Evolutionary conservation across 1,140 invertebrate genomes (phyloP).

Genomic region (Megalonaias nervosa): DNA sequence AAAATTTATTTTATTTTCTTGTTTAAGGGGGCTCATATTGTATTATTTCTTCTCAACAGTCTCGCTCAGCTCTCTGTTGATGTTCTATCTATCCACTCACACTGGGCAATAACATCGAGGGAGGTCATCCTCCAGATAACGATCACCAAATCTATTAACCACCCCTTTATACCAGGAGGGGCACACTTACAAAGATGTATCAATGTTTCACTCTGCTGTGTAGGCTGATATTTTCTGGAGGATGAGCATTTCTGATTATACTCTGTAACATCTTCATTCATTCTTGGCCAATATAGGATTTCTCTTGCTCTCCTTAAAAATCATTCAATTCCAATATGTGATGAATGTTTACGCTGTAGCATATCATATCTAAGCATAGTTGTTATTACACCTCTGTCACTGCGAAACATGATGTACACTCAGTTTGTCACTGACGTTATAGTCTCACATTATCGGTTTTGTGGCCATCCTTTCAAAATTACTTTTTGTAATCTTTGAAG

Average conservation of each 20-base stretch:
- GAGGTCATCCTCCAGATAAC: too few relatives aligned
- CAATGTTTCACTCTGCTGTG: conserved; percentile 17
- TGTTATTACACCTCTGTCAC: conserved; percentile 25
- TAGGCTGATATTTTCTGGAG: conserved; percentile 15
- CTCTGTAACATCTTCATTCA: conserved; percentile 30
- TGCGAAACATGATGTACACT: conserved; percentile 25
- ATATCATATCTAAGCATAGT: conserved; percentile 18
- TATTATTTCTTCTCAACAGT: too few relatives aligned
- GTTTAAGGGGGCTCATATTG: too few relatives aligned
- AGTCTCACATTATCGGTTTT: conserved; percentile 9
- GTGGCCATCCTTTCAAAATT: conserved; percentile 28
- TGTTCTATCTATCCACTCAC: too few relatives aligned
- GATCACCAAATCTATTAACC: too few relatives aligned
- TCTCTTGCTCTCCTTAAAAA: conserved; percentile 33
- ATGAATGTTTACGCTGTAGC: conserved; percentile 17
- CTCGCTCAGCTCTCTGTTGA: too few relatives aligned
- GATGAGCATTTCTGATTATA: conserved; percentile 24
- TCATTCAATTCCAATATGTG: conserved; percentile 38
- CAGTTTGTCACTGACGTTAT: conserved; percentile 33
- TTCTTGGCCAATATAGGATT: conserved; percentile 29
- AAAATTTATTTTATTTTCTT: too few relatives aligned
- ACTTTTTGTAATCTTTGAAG: neutral
- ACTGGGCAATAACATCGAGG: too few relatives aligned
- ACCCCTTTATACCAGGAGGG: too few relatives aligned
- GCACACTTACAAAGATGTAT: too few relatives aligned